phyloP scores from a whole-genome alignment of 2,113 vertebrate species.

The Fregetta grallaria region DNA sequence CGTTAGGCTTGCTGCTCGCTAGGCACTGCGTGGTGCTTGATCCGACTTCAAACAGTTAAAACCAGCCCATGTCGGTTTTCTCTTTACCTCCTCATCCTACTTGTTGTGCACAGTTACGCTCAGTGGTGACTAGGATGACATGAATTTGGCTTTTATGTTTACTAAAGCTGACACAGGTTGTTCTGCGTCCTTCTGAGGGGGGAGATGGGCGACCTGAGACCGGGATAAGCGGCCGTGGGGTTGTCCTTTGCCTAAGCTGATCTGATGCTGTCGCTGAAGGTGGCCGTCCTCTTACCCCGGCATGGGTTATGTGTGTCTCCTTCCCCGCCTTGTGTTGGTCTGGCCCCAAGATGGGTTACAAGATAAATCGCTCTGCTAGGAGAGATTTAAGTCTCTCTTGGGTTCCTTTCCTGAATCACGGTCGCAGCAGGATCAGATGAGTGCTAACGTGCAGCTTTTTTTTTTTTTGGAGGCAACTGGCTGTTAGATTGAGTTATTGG shows the following conservation, averaged over 20 bases:
- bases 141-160: not conserved
- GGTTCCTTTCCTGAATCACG: not conserved
- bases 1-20: not conserved
- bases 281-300: not conserved
- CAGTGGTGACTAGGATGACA: not conserved
- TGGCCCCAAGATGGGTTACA: not conserved
- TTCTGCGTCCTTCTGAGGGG: fast-evolving
- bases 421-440: not conserved
- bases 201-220: not conserved
- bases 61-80: not conserved
- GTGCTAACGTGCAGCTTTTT: not conserved
- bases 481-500: not conserved
- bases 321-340: fast-evolving
- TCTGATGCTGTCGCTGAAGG: not conserved
- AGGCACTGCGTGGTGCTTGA: not conserved
- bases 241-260: not conserved
- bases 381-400: not conserved
- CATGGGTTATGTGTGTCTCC: not conserved
- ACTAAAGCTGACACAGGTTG: not conserved
- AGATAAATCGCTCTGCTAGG: not conserved
- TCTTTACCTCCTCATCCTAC: not conserved
- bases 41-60: not conserved
- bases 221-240: fast-evolving
- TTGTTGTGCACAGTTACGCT: fast-evolving
- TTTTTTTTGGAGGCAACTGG: not conserved